Conservation (phyloP, 2,113 vertebrate genomes). For the Hyla sarda region DNA sequence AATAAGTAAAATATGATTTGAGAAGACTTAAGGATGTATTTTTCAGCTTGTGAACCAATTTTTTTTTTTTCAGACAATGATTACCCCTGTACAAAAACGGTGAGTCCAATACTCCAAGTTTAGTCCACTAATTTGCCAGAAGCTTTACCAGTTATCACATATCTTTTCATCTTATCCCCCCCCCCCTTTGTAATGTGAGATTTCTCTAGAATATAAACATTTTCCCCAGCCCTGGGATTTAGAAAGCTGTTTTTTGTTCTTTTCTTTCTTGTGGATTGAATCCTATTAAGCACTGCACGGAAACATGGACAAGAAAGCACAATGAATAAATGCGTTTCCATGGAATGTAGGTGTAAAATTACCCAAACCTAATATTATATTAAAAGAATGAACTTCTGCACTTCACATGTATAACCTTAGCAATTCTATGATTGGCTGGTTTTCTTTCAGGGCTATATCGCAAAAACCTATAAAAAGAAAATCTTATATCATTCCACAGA, state of each 20-base stretch:
- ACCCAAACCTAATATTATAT: background rate
- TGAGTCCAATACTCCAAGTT: background rate
- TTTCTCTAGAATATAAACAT: background rate
- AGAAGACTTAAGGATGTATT: too few relatives aligned
- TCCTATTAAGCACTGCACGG: background rate
- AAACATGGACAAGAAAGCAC: background rate
- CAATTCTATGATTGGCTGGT: background rate
- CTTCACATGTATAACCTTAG: background rate
- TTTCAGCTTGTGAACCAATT: background rate
- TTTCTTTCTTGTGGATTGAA: background rate
- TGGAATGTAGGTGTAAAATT: background rate
- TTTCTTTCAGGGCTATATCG: background rate
- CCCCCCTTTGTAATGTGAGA: conserved; percentile 2
- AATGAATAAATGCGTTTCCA: conserved; percentile 20
- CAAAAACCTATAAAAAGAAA: background rate
- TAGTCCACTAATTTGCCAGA: background rate
- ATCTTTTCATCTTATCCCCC: background rate
- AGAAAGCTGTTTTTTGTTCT: background rate
- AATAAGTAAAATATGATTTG: background rate
- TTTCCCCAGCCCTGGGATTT: background rate
- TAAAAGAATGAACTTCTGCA: background rate
- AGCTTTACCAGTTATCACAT: background rate
- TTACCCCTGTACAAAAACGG: background rate
- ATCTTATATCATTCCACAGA: background rate
- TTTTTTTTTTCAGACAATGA: background rate